Percentiles rank a stretch among this genome's conserved stretches.
Evolutionary conservation across 2,797 vertebrate genomes (phyloP).

Genomic region (Paguma larvata): DNA sequence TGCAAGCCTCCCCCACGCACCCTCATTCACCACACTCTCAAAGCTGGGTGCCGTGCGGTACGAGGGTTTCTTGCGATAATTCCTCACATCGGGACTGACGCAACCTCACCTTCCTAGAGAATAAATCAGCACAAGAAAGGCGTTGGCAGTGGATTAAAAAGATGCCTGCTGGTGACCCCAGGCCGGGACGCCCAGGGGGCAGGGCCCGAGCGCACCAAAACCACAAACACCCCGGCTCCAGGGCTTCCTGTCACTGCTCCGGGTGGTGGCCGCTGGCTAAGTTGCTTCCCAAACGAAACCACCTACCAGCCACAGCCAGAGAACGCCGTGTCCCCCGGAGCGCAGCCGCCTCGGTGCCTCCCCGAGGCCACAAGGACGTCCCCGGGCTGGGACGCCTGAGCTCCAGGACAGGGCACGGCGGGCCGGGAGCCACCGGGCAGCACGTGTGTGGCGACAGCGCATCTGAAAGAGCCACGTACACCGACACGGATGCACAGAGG

Average conservation of each 20-base stretch:
- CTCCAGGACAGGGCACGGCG: fast-evolving
- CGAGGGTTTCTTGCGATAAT: not conserved
- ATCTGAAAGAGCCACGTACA: not conserved
- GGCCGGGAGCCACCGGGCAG: not conserved
- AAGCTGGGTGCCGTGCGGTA: fast-evolving
- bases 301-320: fast-evolving
- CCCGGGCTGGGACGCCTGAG: not conserved
- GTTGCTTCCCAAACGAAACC: fast-evolving
- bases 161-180: not conserved
- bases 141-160: not conserved
- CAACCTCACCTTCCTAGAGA: not conserved
- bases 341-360: fast-evolving
- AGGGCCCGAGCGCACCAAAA: fast-evolving
- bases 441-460: not conserved
- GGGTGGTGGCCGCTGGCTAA: fast-evolving
- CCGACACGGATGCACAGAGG: not conserved
- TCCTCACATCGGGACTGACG: not conserved
- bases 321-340: fast-evolving
- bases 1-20: fast-evolving
- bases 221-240: fast-evolving
- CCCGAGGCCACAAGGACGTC: fast-evolving
- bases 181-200: too few relatives aligned
- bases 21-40: not conserved
- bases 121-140: not conserved
- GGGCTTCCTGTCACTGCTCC: fast-evolving